Conservation (phyloP, 2,797 vertebrate species). For the Typhlichthys subterraneus region DNA sequence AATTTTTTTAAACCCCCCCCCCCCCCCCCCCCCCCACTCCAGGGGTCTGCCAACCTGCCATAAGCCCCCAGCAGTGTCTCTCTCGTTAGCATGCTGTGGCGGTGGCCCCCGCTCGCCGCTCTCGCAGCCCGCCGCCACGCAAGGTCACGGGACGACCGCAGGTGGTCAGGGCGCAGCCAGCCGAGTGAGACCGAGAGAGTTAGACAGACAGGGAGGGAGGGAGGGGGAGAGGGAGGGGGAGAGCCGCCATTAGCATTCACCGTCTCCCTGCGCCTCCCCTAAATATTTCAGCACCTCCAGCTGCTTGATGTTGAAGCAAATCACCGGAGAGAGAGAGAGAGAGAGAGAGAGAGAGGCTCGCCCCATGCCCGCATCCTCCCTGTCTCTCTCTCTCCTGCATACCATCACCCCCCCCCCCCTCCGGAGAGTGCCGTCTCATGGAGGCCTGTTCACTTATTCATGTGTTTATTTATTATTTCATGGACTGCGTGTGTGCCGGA, state of each 20-base stretch:
- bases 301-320: slow-evolving; percentile 80
- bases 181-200: slow-evolving; percentile 21
- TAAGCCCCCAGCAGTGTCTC: slow-evolving; percentile 26
- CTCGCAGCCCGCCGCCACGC: slow-evolving; percentile 45
- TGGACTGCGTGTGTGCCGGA: slow-evolving; percentile 62
- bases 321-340: slow-evolving; percentile 59
- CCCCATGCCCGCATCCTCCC: slow-evolving; percentile 36
- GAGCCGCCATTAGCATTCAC: slow-evolving; percentile 74
- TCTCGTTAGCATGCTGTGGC: slow-evolving; percentile 71
- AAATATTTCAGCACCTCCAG: slow-evolving; percentile 84
- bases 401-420: slow-evolving; percentile 35
- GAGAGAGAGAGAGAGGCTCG: slow-evolving; percentile 62
- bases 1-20: no score
- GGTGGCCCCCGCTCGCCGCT: slow-evolving; percentile 39
- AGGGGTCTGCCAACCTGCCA: slow-evolving; percentile 48
- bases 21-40: slow-evolving; percentile 37
- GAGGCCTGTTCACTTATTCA: slow-evolving; percentile 81
- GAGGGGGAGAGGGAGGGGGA: background rate
- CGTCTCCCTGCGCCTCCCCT: slow-evolving; percentile 61
- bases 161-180: slow-evolving; percentile 56
- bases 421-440: slow-evolving; percentile 70
- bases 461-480: slow-evolving; percentile 84
- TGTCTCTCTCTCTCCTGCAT: background rate
- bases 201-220: background rate
- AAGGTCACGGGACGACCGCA: slow-evolving; percentile 73